Base-by-base conservation (phyloP, 2,888 invertebrate genomes). In the Caenorhabditis sp. region DNA sequence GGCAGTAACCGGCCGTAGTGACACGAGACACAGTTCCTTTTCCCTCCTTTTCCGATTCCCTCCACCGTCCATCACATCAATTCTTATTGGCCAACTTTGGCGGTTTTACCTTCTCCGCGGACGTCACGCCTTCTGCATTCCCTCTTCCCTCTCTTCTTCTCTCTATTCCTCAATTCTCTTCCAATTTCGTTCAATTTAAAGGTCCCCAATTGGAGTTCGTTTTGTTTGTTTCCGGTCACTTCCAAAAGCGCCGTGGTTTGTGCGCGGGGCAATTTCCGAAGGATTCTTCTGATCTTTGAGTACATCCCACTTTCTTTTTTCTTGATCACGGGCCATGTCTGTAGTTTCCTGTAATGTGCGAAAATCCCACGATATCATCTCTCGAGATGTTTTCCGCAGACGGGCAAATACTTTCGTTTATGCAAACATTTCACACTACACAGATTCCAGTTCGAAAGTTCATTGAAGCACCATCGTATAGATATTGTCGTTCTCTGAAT, bases 41-140 rank as follows among this genome's bases (percentile, higher is more conserved):
- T 50, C 48, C 50, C 20, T 41, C 22, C 52, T 43, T 15, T 15
- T 43, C 15, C 50, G 27, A 15, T 30, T 46, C 59, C 24, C 46
- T 41, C 58, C 48, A 70, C 59, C 24, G 32, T 41, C 58, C 48
- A 70, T 70, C 70, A 59, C 70, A 70, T 70, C 70, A 70, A 70
- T 70, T 70, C 70, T 70, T 59, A 70, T 70, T 70, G 70, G 59
- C 59, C n/a, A n/a, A n/a, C n/a, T n/a, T n/a, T 4, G 27, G 24
- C 43, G 13, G 11, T 30, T 4, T 17, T 45, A 17, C 4, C 13
- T 45, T 37, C n/a, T 17, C 35, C 11, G 56, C 48, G 17, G 53
- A 55, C 55, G 55, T 65, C 53, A 66, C 66, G 66, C 66, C 66
- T 66, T 56, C 56, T 32, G 41, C 11, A n/a, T 5, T 48, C 13